A percentile compares a stretch with the other conserved stretches of the same genome.
Conservation (phyloP, 2,888 invertebrate genomes). For the Cosmia pyralina region DNA sequence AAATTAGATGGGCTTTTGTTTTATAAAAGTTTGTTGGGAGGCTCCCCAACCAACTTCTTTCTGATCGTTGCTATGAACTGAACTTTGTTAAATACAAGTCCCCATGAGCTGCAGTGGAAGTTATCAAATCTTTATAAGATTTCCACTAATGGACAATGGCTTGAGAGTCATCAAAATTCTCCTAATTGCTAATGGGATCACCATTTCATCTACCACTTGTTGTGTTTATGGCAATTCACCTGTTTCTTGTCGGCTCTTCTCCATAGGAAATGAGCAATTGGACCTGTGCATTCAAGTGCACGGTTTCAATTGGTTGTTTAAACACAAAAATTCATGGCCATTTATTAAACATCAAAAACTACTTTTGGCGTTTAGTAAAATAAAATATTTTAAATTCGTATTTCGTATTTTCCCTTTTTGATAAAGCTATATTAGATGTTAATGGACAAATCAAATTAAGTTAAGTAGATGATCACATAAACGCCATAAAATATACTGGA, state of each 20-base stretch:
- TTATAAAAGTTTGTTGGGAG: constrained; percentile 29
- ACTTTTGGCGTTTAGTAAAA: too few species aligned
- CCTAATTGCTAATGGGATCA: not conserved
- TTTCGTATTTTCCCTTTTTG: not conserved
- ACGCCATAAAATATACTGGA: not conserved
- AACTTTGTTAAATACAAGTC: not conserved
- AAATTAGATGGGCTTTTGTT: constrained; percentile 48
- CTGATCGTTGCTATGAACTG: not conserved
- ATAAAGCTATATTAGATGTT: not conserved
- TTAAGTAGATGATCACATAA: not conserved
- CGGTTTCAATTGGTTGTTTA: too few species aligned
- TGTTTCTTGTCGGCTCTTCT: not conserved
- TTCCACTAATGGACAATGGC: too few species aligned
- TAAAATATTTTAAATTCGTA: not conserved
- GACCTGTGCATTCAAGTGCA: too few species aligned
- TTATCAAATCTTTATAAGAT: not conserved
- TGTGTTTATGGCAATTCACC: not conserved
- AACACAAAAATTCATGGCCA: too few species aligned
- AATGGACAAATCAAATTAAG: not conserved
- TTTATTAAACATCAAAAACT: too few species aligned
- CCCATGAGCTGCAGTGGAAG: not conserved
- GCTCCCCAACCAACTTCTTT: not conserved
- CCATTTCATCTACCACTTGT: not conserved
- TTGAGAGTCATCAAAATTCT: not conserved
- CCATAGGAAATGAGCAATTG: not conserved